Base-by-base conservation (phyloP, 2,113 vertebrate genomes). In the Brachionichthys hirsutus region DNA sequence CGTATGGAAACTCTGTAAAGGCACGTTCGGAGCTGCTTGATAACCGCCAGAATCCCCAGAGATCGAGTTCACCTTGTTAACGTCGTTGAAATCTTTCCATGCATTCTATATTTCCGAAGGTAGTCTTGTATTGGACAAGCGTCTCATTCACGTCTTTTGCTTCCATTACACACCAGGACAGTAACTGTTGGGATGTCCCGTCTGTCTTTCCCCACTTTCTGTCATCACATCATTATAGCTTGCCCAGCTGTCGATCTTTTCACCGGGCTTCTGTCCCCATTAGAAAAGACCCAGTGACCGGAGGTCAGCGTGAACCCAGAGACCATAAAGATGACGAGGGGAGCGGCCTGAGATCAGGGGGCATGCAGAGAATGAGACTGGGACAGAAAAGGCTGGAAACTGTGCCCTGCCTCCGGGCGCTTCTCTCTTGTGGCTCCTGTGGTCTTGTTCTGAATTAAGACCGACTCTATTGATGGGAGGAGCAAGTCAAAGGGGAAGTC, bases 271-370 rank as follows among this genome's bases (percentile, higher is more conserved):
- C 68, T 76, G 52, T 77, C 72, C 74, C 73, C 51, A 73, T 83
- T 84, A 83, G 78, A 77, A 63, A 49, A 61, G 73, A 54, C 60
- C 63, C 68, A 57, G 53, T 55, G 55, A 80, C 66, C 65, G 64
- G 70, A 83, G 80, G 75, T 74, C 81, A 74, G 52, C 64, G 16
- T 47, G 49, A 74, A 38, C 59, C 58, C 54, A 1, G 34, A 48
- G 48, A 78, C 66, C 80, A 77, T 65, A 62, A 71, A 68, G 70
- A 75, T 68, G 61, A 35, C 43, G 56, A 74, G 67, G 67, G 74
- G 74, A 80, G 75, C 58, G 19, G 36, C 75, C 62, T 57, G 61
- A 80, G 70, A 62, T 81, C 77, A 83, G 19, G 80, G 75, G 47
- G 83, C 73, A 67, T 56, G 17, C 11, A 45, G 43, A 54, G 64